phyloP scores from a whole-genome alignment of 2,888 invertebrate genomes.

The Pollenia amentaria region DNA sequence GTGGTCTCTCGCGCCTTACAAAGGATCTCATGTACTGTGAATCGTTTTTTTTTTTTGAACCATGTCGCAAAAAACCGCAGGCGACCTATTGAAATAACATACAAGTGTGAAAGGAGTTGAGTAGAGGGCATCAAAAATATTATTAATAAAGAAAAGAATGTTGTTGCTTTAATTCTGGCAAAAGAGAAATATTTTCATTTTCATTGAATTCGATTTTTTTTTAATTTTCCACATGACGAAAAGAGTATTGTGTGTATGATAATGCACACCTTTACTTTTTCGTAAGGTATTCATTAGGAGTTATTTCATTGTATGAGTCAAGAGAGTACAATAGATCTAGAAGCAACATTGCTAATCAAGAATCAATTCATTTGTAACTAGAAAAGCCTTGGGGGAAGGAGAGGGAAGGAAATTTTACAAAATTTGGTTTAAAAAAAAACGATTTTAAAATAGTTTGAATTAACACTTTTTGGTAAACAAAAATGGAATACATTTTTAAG shows the following conservation, averaged over 20 bases:
- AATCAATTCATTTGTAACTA: slow-evolving; percentile 40
- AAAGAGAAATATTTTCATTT: slow-evolving; percentile 39
- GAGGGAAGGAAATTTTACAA: background rate
- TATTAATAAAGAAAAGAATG: slow-evolving; percentile 32
- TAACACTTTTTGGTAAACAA: background rate
- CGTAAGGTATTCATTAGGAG: background rate
- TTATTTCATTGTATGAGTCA: background rate
- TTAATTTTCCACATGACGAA: slow-evolving; percentile 47
- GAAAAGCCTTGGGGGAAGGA: background rate
- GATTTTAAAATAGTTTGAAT: background rate
- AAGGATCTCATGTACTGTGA: background rate
- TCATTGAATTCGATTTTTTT: slow-evolving; percentile 19
- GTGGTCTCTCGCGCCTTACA: background rate
- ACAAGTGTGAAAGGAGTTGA: slow-evolving; percentile 31
- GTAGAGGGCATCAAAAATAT: background rate
- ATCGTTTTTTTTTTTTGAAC: slow-evolving; percentile 11
- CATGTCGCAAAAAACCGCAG: slow-evolving; percentile 60
- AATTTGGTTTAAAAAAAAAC: background rate
- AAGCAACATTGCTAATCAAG: slow-evolving; percentile 44
- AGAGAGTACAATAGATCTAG: background rate
- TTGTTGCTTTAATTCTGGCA: slow-evolving; percentile 26
- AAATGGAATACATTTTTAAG: too few species aligned
- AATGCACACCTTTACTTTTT: slow-evolving; percentile 30
- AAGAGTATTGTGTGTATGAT: background rate
- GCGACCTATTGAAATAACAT: slow-evolving; percentile 53